Base-by-base conservation (phyloP, 2,888 invertebrate genomes). In the Dryococelus australis region DNA sequence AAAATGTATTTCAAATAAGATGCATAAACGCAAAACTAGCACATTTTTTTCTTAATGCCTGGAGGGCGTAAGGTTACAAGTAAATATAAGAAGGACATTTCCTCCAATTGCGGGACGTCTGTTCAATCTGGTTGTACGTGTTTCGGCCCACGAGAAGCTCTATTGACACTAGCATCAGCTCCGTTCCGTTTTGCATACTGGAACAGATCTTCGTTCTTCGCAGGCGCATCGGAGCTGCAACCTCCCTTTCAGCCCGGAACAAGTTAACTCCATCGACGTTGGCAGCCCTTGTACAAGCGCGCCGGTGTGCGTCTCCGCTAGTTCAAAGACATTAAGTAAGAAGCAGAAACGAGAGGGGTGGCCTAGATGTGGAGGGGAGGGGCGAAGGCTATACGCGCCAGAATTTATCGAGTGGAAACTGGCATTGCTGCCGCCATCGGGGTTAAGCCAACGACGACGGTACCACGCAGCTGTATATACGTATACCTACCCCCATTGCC, bases 361-460 rank as follows among this genome's bases (percentile, higher is more conserved):
- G 65, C 24, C 16, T 65, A 16, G 10, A 24, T 9, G 65, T 9
- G 65, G 20, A 65, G 65, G 65, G 24, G 65, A 5, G n/a, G n/a
- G 28, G 51, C 28, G 35, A n/a, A 26, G 35, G 65, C 53, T 53
- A 83, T 47, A 51, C 26, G 78, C 43, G 79, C 16, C 65, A 43
- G 84, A 87, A 84, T 87, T 87, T 87, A 87, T 87, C 86, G 86
- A 87, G 83, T 87, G 86, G 86, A 87, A 87, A 87, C 86, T 84
- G 51, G 65, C 65, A 84, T 65, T 87, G 86, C 65, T 83, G 65
- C 51, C 83, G 86, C 84, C 65, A 84, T 65, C 83, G 84, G 65
- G 84, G 86, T 87, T 87, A 87, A 87, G 53, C 83, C 86, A 26
- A 27, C 51, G 83, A 51, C 51, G 43, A 26, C 80, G 79, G 80